Conservation (phyloP, 2,113 vertebrate species). For the Periophthalmodon schlosseri region DNA sequence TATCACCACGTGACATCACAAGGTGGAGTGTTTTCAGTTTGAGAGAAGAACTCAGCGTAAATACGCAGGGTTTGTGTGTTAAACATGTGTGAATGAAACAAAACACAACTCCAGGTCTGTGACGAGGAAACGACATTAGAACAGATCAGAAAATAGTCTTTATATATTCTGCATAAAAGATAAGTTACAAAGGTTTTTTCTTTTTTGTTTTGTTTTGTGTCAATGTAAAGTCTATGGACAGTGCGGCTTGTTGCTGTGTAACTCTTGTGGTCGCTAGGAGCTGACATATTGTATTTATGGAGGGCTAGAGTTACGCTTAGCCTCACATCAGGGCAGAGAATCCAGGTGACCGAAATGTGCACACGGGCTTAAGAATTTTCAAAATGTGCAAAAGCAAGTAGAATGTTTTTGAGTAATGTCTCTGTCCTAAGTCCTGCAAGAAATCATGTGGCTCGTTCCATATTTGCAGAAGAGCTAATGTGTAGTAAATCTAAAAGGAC, state of each 20-base stretch:
- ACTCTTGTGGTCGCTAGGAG: slow-evolving; percentile 57
- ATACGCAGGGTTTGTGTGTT: no score
- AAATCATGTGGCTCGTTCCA: slow-evolving; percentile 12
- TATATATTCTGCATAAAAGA: no score
- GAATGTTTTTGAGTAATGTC: slow-evolving; percentile 18
- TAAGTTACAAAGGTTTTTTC: no score
- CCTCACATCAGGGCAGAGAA: slow-evolving; percentile 39
- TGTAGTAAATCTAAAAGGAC: slow-evolving; percentile 22
- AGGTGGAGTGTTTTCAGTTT: no score
- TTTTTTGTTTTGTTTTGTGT: no score
- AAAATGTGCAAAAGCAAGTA: slow-evolving; percentile 4
- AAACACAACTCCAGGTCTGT: no score
- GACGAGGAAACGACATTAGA: no score
- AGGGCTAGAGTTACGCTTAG: slow-evolving; percentile 62
- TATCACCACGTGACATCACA: no score
- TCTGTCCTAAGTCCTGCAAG: slow-evolving; percentile 23
- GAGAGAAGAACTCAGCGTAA: no score
- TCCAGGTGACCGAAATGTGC: slow-evolving; percentile 52
- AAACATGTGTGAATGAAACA: no score
- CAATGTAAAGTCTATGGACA: no score
- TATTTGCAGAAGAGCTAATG: slow-evolving; percentile 42
- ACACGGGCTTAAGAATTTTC: slow-evolving; percentile 25
- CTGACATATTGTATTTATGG: slow-evolving; percentile 45
- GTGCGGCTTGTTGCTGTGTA: not conserved
- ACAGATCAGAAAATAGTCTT: no score